Conservation (phyloP, 2,888 invertebrate genomes). For the Rhorus exstirpatorius region DNA sequence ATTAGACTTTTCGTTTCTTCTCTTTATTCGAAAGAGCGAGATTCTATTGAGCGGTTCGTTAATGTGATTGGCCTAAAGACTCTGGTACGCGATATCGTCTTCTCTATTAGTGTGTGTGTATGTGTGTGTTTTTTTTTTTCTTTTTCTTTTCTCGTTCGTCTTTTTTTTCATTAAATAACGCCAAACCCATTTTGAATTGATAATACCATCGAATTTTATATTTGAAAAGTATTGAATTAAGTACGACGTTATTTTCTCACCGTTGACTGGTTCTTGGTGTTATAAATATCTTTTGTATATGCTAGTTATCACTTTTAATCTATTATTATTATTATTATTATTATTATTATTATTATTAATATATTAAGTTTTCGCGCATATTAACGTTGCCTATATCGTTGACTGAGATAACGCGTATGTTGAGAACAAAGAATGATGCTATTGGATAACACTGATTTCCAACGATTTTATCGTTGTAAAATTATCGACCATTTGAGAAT, state of each 20-base stretch:
- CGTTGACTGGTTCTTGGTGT: conserved; percentile 80
- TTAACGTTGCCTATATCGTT: conserved; percentile 24
- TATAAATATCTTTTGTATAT: conserved; percentile 79
- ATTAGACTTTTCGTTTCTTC: conserved; percentile 18
- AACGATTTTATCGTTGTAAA: conserved; percentile 10
- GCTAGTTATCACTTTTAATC: conserved; percentile 63
- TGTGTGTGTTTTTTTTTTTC: too few species aligned
- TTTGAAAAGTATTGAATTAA: conserved; percentile 64
- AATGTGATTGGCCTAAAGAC: conserved; percentile 55
- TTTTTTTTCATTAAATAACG: conserved; percentile 24
- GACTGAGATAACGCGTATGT: conserved; percentile 41
- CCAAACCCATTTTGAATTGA: conserved; percentile 43
- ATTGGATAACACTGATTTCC: conserved; percentile 8
- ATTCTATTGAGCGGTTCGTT: conserved; percentile 21
- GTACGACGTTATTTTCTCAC: conserved; percentile 74
- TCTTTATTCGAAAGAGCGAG: conserved; percentile 5
- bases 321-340: too few species aligned
- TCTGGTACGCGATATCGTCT: conserved; percentile 67
- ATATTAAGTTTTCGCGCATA: conserved; percentile 58
- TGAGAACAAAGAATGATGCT: conserved; percentile 32
- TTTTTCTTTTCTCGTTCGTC: conserved; percentile 6
- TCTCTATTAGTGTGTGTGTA: too few species aligned
- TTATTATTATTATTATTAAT: conserved; percentile 66
- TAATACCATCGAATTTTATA: conserved; percentile 59
- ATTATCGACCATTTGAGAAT: conserved; percentile 8